Evolutionary conservation across 1,140 invertebrate genomes (phyloP).

Genomic region (Cydia strobilella): DNA sequence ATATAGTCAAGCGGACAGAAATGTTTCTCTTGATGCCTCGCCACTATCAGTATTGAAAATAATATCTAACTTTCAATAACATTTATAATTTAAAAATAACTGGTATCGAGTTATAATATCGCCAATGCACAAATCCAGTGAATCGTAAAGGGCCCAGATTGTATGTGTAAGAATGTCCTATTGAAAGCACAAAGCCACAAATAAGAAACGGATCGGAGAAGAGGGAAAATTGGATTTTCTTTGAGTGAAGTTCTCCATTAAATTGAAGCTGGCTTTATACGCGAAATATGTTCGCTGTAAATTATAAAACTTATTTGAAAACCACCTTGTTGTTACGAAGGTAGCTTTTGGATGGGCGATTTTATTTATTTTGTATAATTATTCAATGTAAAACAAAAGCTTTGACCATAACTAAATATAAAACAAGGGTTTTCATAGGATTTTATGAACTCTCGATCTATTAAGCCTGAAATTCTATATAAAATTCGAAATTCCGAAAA

Average conservation of each 20-base stretch:
- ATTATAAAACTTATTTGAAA: constrained; percentile 27
- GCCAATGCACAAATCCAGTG: constrained; percentile 12
- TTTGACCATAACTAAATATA: not conserved
- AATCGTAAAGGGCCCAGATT: constrained; percentile 12
- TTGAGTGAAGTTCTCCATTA: constrained; percentile 34
- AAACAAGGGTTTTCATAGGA: too few relatives aligned
- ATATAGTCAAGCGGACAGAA: too few relatives aligned
- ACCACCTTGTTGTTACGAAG: not conserved
- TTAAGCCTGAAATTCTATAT: too few relatives aligned
- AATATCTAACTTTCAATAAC: not conserved
- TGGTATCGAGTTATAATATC: constrained; percentile 1
- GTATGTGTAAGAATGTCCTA: constrained; percentile 39
- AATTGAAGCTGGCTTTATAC: constrained; percentile 30
- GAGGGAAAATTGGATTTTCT: constrained; percentile 45
- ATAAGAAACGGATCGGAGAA: constrained; percentile 41
- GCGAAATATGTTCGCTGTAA: constrained; percentile 22
- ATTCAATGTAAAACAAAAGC: not conserved
- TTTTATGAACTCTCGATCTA: too few relatives aligned
- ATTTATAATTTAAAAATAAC: constrained; percentile 22
- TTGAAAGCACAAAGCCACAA: constrained; percentile 41
- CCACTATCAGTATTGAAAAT: not conserved
- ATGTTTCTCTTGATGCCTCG: too few relatives aligned
- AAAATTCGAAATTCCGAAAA: too few relatives aligned
- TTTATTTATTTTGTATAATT: constrained; percentile 1
- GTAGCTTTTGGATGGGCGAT: constrained; percentile 17